These are phyloP conservation scores for Araneus ventricosus DNA, from an alignment of 1,140 invertebrate species.

Conservation along the genomic window DNA sequence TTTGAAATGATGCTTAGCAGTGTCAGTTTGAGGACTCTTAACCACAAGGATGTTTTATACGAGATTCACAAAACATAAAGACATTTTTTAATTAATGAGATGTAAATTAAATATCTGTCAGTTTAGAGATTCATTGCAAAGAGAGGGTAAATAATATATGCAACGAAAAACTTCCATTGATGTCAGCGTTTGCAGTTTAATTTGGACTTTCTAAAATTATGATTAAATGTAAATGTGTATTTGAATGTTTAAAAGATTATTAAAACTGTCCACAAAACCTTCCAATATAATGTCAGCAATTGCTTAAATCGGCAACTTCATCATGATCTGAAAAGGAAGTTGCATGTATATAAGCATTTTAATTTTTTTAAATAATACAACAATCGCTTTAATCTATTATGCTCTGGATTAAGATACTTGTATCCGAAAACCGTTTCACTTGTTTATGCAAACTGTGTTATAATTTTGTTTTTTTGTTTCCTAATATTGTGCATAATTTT, in stretches of 20 bases:
- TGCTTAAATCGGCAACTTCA: background rate
- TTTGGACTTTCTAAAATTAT: background rate
- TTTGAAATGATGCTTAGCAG: too few relatives aligned
- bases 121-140: background rate
- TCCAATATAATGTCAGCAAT: background rate
- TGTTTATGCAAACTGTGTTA: background rate
- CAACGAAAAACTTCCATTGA: constrained; percentile 42
- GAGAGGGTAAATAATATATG: background rate
- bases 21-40: too few relatives aligned
- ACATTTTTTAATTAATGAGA: background rate
- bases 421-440: background rate
- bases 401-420: background rate
- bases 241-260: background rate
- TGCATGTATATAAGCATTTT: background rate
- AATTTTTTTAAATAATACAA: background rate
- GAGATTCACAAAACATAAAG: too few relatives aligned
- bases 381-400: background rate
- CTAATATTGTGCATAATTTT: background rate
- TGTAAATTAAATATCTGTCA: background rate
- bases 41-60: too few relatives aligned
- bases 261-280: background rate
- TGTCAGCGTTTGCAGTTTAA: background rate
- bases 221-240: background rate
- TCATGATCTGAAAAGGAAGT: background rate
- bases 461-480: background rate